These are phyloP conservation scores for Masnerella sp. DNA, from an alignment of 2,888 invertebrate genomes.

Conservation along the genomic window DNA sequence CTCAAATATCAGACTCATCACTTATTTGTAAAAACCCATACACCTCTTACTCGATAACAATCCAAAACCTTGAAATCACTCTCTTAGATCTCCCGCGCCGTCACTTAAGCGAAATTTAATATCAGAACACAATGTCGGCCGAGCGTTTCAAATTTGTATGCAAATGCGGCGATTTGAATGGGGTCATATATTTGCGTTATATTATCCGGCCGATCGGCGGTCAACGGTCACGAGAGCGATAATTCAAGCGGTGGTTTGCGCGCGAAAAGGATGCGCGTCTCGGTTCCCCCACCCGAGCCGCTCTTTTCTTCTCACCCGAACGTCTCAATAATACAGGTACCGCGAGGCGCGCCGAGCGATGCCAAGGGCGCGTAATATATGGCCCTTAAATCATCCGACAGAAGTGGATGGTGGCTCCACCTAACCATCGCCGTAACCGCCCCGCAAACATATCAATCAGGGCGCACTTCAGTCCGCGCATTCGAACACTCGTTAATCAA, in stretches of 20 bases:
- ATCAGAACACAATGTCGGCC: constrained; percentile 8
- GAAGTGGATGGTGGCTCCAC: constrained; percentile 73
- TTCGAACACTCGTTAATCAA: constrained; percentile 71
- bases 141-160: constrained; percentile 34
- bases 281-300: constrained; percentile 19
- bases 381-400: constrained; percentile 76
- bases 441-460: constrained; percentile 77
- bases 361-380: constrained; percentile 76
- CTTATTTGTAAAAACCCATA: too few relatives aligned
- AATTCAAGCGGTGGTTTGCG: constrained; percentile 60
- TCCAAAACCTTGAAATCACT: too few relatives aligned
- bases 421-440: constrained; percentile 72
- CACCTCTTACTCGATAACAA: too few relatives aligned
- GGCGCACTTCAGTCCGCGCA: constrained; percentile 67
- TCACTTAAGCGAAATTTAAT: not conserved
- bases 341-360: constrained; percentile 66
- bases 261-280: constrained; percentile 46
- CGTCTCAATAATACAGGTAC: constrained; percentile 70
- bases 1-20: too few relatives aligned
- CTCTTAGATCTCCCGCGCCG: constrained; percentile 22
- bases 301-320: constrained; percentile 68
- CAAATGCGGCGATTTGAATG: constrained; percentile 37
- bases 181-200: constrained; percentile 41
- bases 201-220: constrained; percentile 37
- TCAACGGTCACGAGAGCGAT: constrained; percentile 60